These are phyloP conservation scores for Carassius auratus DNA, from an alignment of 2,113 vertebrate species.

Conservation along the genomic window DNA sequence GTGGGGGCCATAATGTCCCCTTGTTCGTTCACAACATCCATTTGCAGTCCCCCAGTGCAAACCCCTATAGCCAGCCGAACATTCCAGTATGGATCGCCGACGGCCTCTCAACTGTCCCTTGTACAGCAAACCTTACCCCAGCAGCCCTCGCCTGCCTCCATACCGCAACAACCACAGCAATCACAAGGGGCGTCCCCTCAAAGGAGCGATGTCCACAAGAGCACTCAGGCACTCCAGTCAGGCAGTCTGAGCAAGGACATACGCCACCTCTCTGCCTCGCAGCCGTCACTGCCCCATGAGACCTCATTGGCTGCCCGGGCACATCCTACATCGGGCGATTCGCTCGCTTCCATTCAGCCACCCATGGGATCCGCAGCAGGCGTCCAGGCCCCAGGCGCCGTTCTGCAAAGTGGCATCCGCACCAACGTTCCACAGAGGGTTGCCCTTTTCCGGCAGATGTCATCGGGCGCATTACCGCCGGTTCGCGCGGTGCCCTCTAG, in stretches of 20 bases:
- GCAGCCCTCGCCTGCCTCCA: constrained; percentile 66
- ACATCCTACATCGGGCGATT: constrained; percentile 89
- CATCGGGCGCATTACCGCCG: constrained; percentile 90
- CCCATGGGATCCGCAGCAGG: constrained; percentile 68
- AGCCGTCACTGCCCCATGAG: constrained; percentile 96
- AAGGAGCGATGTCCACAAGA: constrained; percentile 87
- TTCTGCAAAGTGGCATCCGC: constrained; percentile 77
- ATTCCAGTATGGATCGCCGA: constrained; percentile 92
- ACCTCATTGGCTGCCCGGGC: constrained; percentile 83
- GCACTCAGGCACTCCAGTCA: constrained; percentile 88
- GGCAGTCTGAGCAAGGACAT: constrained; percentile 89
- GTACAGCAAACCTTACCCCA: constrained; percentile 78
- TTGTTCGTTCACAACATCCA: constrained; percentile 86
- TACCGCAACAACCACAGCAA: constrained; percentile 66
- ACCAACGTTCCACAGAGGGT: constrained; percentile 86
- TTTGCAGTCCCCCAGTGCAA: constrained; percentile 89
- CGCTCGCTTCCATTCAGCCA: constrained; percentile 86
- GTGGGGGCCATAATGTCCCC: constrained; percentile 86
- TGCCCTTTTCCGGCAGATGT: constrained; percentile 94
- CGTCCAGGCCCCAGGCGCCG: constrained; percentile 72
- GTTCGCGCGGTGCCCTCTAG: constrained; percentile 77
- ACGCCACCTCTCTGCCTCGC: constrained; percentile 95
- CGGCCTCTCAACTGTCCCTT: constrained; percentile 90
- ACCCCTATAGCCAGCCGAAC: constrained; percentile 89
- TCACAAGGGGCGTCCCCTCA: constrained; percentile 78